A percentile compares a stretch with the other conserved stretches of the same genome.
Evolutionary conservation across 2,888 invertebrate species (phyloP).

Genomic region (Mythimna lalbum): DNA sequence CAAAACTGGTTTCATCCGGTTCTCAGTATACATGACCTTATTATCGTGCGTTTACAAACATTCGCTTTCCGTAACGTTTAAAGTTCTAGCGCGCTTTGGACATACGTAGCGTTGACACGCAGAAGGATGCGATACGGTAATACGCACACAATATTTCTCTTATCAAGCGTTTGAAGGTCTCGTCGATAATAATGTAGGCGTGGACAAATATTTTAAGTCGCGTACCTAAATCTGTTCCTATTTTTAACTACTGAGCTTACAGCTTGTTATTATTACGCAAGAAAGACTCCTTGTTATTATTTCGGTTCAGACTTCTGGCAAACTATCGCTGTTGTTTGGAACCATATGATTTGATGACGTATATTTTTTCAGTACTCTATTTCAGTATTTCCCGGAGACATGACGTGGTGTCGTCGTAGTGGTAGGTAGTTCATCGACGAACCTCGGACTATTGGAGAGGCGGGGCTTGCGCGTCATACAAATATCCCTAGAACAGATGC

Average conservation of each 20-base stretch:
- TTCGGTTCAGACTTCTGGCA: conserved; percentile 61
- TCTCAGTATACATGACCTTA: conserved; percentile 75
- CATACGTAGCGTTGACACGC: conserved; percentile 56
- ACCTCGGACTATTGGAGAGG: conserved; percentile 73
- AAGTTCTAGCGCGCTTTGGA: conserved; percentile 50
- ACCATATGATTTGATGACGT: conserved; percentile 60
- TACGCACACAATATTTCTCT: conserved; percentile 60
- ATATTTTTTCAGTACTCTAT: conserved; percentile 68
- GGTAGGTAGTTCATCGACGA: conserved; percentile 76
- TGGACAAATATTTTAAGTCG: conserved; percentile 42
- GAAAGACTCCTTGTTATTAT: conserved; percentile 49
- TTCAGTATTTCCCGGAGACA: conserved; percentile 72
- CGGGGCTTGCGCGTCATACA: conserved; percentile 85
- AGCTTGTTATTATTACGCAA: conserved; percentile 49
- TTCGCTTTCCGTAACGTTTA: conserved; percentile 62
- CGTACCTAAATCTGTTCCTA: conserved; percentile 24
- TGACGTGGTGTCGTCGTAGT: conserved; percentile 72
- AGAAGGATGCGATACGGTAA: conserved; percentile 49
- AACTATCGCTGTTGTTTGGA: conserved; percentile 66
- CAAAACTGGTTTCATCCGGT: conserved; percentile 73
- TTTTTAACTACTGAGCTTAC: conserved; percentile 38
- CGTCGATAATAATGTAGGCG: conserved; percentile 53
- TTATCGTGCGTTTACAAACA: conserved; percentile 74
- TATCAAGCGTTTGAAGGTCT: conserved; percentile 74
- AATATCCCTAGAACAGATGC: conserved; percentile 72